Evolutionary conservation across 2,113 vertebrate genomes (phyloP), one percentile per base, ranked within the genome.

Genomic region (Neolamprologus variostigma): DNA sequence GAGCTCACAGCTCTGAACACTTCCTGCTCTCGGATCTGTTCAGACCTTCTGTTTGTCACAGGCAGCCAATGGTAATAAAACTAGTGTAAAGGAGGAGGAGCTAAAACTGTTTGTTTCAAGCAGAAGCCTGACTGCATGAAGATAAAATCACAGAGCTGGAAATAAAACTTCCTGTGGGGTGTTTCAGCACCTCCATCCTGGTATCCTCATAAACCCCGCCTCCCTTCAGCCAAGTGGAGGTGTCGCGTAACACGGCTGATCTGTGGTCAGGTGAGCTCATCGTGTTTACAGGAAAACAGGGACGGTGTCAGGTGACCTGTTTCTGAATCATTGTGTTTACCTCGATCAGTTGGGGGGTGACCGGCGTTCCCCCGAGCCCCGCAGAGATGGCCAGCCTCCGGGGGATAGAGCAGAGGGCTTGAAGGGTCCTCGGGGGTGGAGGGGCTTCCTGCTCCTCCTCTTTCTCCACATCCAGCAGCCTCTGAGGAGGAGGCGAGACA

Each of bases 271-370:
- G 11, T 53, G n/a, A 42, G 19, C 66, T 68, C 63, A 35, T 66
- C 9, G 5, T 35, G 9, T 35, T 63, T 63, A 66, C 61, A 5
- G 59, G 59, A 63, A 63, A 63, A 63, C 31, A 13, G 54, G 0
- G 2, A 55, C 4, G 26, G 42, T 23, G 31, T 63, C 54, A 17
- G 8, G n/a, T 53, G 37, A 76, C 80, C 57, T 10, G 42, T 40
- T 28, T 35, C 9, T 35, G 40, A 50, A 13, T 47, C 21, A 9
- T 28, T 9, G 1, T 8, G 23, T 7, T 68, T 37, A 82, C 98
- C 89, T 5, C 83, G 0, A 96, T 97, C 85, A 96, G 92, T 66
- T 96, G 95, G 28, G 47, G 83, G 81, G 97, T 96, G 92, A 98
- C 81, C 3, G 97, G 96, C 6, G 5, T 23, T 45, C 97, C 92